These are phyloP conservation scores for Neolamprologus devosi DNA, from an alignment of 2,113 vertebrate species.

Conservation along the genomic window DNA sequence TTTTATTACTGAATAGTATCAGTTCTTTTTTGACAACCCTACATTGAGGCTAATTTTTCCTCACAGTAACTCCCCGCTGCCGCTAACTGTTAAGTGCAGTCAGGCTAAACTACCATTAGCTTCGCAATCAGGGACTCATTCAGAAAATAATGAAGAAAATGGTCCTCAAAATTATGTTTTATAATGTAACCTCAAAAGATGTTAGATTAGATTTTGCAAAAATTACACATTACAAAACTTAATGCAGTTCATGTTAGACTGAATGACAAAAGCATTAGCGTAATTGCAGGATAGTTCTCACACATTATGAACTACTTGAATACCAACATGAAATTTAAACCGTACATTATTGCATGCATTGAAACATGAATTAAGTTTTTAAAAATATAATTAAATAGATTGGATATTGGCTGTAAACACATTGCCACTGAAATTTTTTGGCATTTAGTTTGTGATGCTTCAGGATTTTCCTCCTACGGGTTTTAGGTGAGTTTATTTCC, in stretches of 20 bases:
- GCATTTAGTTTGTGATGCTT: not conserved
- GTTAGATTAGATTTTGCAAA: not conserved
- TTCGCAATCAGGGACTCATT: not conserved
- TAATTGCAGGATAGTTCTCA: not conserved
- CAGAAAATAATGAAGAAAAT: not conserved
- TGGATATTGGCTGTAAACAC: not conserved
- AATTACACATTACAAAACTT: not conserved
- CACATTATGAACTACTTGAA: not conserved
- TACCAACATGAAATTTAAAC: not conserved
- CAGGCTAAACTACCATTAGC: not conserved
- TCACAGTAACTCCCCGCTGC: accelerated
- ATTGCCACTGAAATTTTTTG: not conserved
- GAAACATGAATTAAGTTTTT: accelerated
- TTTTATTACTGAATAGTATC: not conserved
- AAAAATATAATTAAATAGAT: not conserved
- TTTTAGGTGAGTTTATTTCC: not conserved
- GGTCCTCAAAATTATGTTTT: not conserved
- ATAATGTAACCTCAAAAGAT: not conserved
- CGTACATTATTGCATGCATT: not conserved
- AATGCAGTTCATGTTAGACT: not conserved
- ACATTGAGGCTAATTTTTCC: not conserved
- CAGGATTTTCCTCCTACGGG: not conserved
- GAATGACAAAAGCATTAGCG: not conserved
- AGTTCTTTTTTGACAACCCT: not conserved
- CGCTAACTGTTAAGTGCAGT: not conserved